Conservation (phyloP, 2,888 invertebrate species). For the Ypsolopha sequella region DNA sequence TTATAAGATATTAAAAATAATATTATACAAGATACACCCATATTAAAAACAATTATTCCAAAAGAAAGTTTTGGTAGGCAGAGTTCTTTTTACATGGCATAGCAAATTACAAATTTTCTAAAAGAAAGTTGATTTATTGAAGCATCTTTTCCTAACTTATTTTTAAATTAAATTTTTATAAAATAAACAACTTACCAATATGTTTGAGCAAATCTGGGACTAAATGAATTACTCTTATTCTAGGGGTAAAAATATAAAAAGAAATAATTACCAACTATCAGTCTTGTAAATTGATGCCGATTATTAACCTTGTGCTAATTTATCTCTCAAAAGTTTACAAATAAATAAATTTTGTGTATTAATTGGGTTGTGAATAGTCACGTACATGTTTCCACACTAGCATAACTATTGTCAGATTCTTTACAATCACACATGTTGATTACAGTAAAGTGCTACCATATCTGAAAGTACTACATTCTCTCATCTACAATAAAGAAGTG, state of each 20-base stretch:
- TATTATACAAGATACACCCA: too few relatives aligned
- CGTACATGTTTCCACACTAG: constrained; percentile 25
- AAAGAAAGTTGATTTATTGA: too few relatives aligned
- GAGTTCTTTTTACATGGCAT: too few relatives aligned
- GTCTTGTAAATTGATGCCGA: constrained; percentile 72
- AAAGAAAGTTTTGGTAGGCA: too few relatives aligned
- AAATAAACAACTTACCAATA: background rate
- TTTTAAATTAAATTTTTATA: background rate
- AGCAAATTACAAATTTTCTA: background rate
- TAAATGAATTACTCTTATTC: constrained; percentile 59
- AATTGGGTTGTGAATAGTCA: background rate
- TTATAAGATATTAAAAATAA: too few relatives aligned
- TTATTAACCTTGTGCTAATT: constrained; percentile 64
- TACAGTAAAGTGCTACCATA: background rate
- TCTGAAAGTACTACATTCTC: background rate
- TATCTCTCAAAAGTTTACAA: constrained; percentile 68
- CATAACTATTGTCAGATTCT: constrained; percentile 41
- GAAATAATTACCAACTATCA: constrained; percentile 69
- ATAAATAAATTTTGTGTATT: constrained; percentile 18
- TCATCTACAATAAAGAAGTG: background rate
- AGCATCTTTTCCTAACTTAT: too few relatives aligned
- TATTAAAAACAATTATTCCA: too few relatives aligned
- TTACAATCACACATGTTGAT: background rate
- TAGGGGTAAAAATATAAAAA: constrained; percentile 69
- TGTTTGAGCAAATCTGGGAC: constrained; percentile 66